phyloP scores from a whole-genome alignment of 2,888 invertebrate genomes.

The Synanthedon vespiformis region DNA sequence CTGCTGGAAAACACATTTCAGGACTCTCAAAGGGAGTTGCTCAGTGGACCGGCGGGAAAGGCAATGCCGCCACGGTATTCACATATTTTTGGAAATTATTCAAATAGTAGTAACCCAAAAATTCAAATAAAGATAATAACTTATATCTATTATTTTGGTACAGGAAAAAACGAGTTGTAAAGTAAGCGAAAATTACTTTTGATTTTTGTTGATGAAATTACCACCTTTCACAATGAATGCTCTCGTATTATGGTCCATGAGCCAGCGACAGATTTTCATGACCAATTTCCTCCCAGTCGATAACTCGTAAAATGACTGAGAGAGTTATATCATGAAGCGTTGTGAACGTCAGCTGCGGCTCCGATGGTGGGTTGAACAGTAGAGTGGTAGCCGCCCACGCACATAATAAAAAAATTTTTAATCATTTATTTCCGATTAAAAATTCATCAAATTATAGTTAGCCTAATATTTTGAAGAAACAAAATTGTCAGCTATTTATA shows the following conservation, averaged over 20 bases:
- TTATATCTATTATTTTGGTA: not conserved
- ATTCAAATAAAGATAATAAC: not conserved
- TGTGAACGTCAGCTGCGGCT: too few species aligned
- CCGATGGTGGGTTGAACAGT: too few species aligned
- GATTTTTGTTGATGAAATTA: not conserved
- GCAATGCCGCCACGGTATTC: not conserved
- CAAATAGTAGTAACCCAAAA: not conserved
- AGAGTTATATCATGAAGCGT: too few species aligned
- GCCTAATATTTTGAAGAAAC: too few species aligned
- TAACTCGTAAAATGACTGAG: too few species aligned
- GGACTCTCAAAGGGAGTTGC: constrained; percentile 90
- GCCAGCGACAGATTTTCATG: too few species aligned
- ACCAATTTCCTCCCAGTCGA: too few species aligned
- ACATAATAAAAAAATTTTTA: too few species aligned
- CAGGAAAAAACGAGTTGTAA: not conserved
- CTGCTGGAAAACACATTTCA: constrained; percentile 86
- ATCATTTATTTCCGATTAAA: too few species aligned
- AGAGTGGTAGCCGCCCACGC: too few species aligned
- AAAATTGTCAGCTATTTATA: too few species aligned
- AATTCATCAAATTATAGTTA: too few species aligned
- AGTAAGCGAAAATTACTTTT: not conserved
- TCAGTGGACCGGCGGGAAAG: constrained; percentile 86
- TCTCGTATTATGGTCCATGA: not conserved
- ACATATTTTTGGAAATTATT: not conserved
- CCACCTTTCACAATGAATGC: not conserved